phyloP scores from a whole-genome alignment of 2,113 vertebrate genomes.

The Rhombomys opimus region DNA sequence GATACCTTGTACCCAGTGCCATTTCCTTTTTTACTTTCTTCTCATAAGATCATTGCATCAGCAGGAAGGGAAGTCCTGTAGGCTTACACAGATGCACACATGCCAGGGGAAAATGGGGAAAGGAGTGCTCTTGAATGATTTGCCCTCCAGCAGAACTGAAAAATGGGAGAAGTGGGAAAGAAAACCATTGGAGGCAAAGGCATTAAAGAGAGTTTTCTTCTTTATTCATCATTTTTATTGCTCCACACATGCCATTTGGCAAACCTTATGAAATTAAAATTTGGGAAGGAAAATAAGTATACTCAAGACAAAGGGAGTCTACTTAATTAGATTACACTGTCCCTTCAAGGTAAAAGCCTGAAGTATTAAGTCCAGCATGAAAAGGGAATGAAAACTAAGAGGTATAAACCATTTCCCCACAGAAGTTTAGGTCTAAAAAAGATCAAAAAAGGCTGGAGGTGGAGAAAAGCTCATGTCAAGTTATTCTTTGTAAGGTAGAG shows the following conservation, averaged over 20 bases:
- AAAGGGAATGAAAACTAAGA: background rate
- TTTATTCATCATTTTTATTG: conserved; percentile 35
- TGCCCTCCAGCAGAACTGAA: conserved; percentile 15
- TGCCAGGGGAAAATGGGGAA: background rate
- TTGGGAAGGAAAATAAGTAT: conserved; percentile 22
- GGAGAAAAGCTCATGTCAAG: background rate
- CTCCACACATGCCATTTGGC: background rate
- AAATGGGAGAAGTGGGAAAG: conserved; percentile 10
- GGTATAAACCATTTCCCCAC: background rate
- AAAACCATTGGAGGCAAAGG: conserved; percentile 22
- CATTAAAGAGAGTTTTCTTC: conserved; percentile 10
- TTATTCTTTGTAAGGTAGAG: conserved; percentile 49
- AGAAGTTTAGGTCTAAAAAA: conserved; percentile 23
- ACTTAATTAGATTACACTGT: background rate
- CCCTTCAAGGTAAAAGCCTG: background rate
- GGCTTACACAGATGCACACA: conserved; percentile 8
- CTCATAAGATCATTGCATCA: background rate
- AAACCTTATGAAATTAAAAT: conserved; percentile 60
- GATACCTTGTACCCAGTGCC: background rate
- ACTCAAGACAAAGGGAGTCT: background rate
- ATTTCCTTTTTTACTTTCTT: background rate
- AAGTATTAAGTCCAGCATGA: background rate
- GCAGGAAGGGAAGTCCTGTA: background rate
- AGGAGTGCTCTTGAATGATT: background rate
- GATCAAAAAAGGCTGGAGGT: background rate